Base-by-base conservation (phyloP, 2,888 invertebrate species). In the Cephus pygmeus region DNA sequence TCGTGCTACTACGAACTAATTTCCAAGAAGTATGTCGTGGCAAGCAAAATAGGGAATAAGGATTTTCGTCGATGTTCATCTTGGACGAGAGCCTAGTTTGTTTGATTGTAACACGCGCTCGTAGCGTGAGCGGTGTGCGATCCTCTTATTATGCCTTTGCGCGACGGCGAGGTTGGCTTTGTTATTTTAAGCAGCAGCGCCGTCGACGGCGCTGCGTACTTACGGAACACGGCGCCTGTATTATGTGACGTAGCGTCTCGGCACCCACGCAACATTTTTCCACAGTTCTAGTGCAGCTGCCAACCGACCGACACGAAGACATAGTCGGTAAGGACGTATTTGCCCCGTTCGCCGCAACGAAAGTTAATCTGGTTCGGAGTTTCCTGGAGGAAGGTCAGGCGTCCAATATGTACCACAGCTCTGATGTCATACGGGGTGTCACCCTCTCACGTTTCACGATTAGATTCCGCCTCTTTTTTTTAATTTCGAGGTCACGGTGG, bases 201-300 rank as follows among this genome's bases (percentile, higher is more conserved):
- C 71, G 34, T 12, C 71, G 71, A 71, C 33, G 71, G 71, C 71
- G 71, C 34, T 34, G 33, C 71, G 71, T 31, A 71, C 33, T 34
- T 79, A 78, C 79, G 73, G 75, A 69, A 76, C 73, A 33, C 81
- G 86, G 86, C 86, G 87, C 87, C 86, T 84, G 78, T 75, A 76
- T 75, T 76, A 77, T 71, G 78, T 83, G 85, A 85, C 85, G 85
- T 79, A 76, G 76, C 81, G 86, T 87, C 87, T 85, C 84, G 85
- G 81, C 85, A 81, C 85, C 84, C 82, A 86, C 87, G 86, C 81
- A 78, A 78, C 79, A 78, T 73, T 74, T 77, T 74, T 69, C 69
- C 73, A 33, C 69, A 9, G 23, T 56, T 56, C 23, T 23, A 9
- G 56, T 56, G 56, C 56, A 56, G 56, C 56, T 56, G 56, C 56